A percentile compares a stretch with the other conserved stretches of the same genome.
phyloP scores from a whole-genome alignment of 2,888 invertebrate species.

The Diarsia dahlii region DNA sequence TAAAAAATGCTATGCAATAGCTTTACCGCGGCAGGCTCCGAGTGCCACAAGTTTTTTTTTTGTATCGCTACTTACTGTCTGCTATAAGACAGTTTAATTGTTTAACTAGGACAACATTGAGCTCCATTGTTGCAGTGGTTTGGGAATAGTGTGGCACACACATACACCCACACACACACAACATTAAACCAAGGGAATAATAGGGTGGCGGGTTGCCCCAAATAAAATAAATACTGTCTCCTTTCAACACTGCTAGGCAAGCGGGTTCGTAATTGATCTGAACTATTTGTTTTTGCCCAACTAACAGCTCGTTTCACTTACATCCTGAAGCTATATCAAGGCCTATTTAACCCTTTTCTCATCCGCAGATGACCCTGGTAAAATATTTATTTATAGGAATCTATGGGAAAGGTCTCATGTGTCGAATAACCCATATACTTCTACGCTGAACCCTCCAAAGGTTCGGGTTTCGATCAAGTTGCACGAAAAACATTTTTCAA shows the following conservation, averaged over 20 bases:
- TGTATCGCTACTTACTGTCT: background rate
- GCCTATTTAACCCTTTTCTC: background rate
- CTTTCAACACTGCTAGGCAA: background rate
- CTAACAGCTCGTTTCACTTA: background rate
- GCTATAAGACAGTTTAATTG: too few relatives aligned
- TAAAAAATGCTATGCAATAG: too few relatives aligned
- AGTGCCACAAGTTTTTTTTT: too few relatives aligned
- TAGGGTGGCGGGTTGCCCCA: too few relatives aligned
- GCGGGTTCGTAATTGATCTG: background rate
- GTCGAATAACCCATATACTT: background rate
- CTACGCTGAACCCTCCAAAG: constrained; percentile 60
- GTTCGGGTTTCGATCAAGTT: constrained; percentile 70
- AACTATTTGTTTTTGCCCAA: background rate
- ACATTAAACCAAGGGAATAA: too few relatives aligned
- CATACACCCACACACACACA: too few relatives aligned
- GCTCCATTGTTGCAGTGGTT: too few relatives aligned
- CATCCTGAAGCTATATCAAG: background rate
- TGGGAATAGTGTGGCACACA: too few relatives aligned
- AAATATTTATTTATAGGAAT: background rate
- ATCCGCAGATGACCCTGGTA: too few relatives aligned
- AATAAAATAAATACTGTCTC: too few relatives aligned
- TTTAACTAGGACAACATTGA: too few relatives aligned
- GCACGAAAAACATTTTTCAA: constrained; percentile 76
- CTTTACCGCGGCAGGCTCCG: too few relatives aligned
- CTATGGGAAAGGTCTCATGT: constrained; percentile 13